A percentile compares a stretch with the other conserved stretches of the same genome.
These are phyloP conservation scores for Umimayanthus kanabou DNA, from an alignment of 92 coral and sea anemone species.

Conservation along the genomic window DNA sequence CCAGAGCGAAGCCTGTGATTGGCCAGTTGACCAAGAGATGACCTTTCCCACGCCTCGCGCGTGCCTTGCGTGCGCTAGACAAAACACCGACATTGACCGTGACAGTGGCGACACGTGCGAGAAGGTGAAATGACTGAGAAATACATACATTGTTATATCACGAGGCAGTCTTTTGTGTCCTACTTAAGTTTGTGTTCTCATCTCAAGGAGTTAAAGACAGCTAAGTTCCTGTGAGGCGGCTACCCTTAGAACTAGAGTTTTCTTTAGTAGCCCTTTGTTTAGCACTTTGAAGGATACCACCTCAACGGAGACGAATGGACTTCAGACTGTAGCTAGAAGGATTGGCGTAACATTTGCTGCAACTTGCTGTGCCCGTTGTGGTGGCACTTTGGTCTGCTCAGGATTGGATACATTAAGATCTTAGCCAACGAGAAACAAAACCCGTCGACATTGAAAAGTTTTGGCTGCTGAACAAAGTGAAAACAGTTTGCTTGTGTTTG, in stretches of 20 bases:
- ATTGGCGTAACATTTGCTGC: not conserved
- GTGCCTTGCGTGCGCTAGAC: conserved; percentile 45
- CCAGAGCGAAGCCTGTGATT: conserved; percentile 28
- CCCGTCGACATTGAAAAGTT: not conserved
- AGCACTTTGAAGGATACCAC: too few species aligned
- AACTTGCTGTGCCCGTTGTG: not conserved
- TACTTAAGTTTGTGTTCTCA: conserved; percentile 1
- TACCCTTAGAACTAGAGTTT: not conserved
- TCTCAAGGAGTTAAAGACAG: conserved; percentile 17
- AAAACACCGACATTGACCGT: conserved; percentile 24
- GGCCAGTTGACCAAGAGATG: conserved; percentile 10
- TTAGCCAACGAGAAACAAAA: not conserved
- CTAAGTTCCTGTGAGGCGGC: too few species aligned
- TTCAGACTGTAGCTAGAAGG: not conserved
- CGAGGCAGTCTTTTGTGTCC: not conserved
- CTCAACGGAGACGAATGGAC: too few species aligned
- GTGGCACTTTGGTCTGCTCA: not conserved
- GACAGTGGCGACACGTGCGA: conserved; percentile 19
- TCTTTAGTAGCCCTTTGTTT: too few species aligned
- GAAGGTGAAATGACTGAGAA: not conserved
- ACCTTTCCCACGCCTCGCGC: conserved; percentile 51
- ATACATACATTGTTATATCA: conserved; percentile 16
- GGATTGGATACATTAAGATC: not conserved
- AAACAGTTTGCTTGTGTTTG: not conserved
- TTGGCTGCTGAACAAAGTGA: not conserved